Conservation (phyloP, 2,113 vertebrate species). For the Cyphomyrus plagiostoma region DNA sequence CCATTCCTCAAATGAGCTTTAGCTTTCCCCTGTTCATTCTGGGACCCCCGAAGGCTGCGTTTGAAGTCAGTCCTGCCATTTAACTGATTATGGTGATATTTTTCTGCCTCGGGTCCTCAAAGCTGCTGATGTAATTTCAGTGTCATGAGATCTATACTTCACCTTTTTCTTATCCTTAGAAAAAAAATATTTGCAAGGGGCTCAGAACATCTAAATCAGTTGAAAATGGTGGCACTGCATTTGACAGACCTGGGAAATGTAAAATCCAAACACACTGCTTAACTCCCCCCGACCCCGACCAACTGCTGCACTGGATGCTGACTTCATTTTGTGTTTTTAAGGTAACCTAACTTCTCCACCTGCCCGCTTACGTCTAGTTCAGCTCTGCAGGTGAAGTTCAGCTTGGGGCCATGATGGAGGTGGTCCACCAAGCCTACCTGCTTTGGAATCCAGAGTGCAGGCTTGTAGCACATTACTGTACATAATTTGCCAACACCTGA, state of each 20-base stretch:
- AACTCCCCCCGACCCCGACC: background rate
- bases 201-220: background rate
- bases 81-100: background rate
- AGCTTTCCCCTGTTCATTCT: conserved; percentile 1
- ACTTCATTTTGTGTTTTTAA: background rate
- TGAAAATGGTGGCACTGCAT: background rate
- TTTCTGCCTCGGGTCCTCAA: background rate
- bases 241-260: background rate
- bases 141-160: background rate
- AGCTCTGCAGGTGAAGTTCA: background rate
- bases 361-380: background rate
- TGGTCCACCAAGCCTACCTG: background rate
- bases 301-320: background rate
- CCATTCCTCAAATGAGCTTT: conserved; percentile 18
- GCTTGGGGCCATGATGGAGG: background rate
- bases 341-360: background rate
- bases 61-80: background rate
- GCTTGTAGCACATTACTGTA: background rate
- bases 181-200: background rate
- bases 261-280: background rate
- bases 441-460: background rate
- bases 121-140: background rate
- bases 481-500: background rate
- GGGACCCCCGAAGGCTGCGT: background rate
- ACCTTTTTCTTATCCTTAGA: background rate